Evolutionary conservation across 1,140 invertebrate species (phyloP).

Genomic region (Eurytemora carolleeae): DNA sequence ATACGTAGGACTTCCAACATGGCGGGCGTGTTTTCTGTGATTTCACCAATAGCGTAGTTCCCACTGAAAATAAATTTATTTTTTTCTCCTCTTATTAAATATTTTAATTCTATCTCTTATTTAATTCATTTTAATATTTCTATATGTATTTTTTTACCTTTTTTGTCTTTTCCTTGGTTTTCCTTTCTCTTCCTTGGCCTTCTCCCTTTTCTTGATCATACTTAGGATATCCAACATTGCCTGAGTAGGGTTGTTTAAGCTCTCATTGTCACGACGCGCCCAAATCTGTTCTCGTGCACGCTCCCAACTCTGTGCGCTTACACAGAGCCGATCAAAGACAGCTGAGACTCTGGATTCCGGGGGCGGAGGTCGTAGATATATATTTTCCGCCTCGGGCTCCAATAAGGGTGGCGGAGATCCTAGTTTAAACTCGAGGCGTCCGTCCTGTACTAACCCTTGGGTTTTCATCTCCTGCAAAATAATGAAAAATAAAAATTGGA

Average conservation of each 20-base stretch:
- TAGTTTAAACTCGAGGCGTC: background rate
- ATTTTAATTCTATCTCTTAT: no score
- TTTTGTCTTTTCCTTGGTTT: no score
- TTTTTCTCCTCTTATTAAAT: no score
- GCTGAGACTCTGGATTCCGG: background rate
- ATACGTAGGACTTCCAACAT: background rate
- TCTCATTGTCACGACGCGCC: background rate
- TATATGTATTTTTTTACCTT: no score
- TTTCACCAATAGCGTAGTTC: no score
- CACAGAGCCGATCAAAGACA: background rate
- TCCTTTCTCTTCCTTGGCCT: no score
- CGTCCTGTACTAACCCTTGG: background rate
- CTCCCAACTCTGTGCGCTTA: background rate
- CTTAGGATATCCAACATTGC: conserved; percentile 5
- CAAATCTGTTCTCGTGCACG: background rate
- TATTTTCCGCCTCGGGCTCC: background rate
- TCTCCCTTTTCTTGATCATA: conserved; percentile 3
- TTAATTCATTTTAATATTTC: no score
- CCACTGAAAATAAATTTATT: no score
- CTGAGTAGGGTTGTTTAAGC: conserved; percentile 6
- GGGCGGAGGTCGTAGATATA: no score
- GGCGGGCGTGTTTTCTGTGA: background rate
- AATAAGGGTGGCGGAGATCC: background rate
- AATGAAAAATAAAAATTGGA: no score
- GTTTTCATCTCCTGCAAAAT: background rate